phyloP scores from a whole-genome alignment of 2,888 invertebrate genomes.

The Catocala sponsa region DNA sequence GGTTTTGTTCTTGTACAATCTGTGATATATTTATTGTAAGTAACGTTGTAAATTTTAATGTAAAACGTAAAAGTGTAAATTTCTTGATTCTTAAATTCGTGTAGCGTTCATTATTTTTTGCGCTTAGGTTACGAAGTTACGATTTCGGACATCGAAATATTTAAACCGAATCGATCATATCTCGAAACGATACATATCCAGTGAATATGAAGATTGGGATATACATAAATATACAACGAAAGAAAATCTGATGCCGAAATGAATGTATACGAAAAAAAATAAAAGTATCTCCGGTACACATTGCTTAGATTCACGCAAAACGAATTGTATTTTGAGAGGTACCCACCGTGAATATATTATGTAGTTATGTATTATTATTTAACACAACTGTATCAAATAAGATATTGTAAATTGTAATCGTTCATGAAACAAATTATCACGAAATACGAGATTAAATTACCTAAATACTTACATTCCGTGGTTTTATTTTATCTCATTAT shows the following conservation, averaged over 20 bases:
- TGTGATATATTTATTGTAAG: conserved; percentile 88
- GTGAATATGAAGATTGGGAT: conserved; percentile 65
- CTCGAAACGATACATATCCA: conserved; percentile 83
- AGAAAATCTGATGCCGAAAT: conserved; percentile 65
- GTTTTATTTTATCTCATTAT: conserved; percentile 37
- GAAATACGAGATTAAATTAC: conserved; percentile 80
- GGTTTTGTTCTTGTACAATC: conserved; percentile 82
- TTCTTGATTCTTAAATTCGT: conserved; percentile 61
- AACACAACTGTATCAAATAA: conserved; percentile 77
- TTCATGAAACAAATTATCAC: conserved; percentile 79
- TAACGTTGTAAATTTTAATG: conserved; percentile 77
- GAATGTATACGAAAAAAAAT: conserved; percentile 81
- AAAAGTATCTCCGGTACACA: conserved; percentile 60
- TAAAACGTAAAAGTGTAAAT: conserved; percentile 66
- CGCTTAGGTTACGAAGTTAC: conserved; percentile 46
- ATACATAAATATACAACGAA: conserved; percentile 72
- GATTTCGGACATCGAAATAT: conserved; percentile 55
- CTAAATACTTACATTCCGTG: conserved; percentile 60
- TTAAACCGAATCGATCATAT: conserved; percentile 75
- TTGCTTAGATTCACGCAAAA: conserved; percentile 69
- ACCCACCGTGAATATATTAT: conserved; percentile 68
- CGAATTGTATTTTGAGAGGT: conserved; percentile 69
- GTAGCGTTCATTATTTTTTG: conserved; percentile 50
- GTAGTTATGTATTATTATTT: conserved; percentile 75
- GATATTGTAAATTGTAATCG: conserved; percentile 83